Evolutionary conservation across 2,797 vertebrate genomes (phyloP).

Genomic region (Lateolabrax maculatus): DNA sequence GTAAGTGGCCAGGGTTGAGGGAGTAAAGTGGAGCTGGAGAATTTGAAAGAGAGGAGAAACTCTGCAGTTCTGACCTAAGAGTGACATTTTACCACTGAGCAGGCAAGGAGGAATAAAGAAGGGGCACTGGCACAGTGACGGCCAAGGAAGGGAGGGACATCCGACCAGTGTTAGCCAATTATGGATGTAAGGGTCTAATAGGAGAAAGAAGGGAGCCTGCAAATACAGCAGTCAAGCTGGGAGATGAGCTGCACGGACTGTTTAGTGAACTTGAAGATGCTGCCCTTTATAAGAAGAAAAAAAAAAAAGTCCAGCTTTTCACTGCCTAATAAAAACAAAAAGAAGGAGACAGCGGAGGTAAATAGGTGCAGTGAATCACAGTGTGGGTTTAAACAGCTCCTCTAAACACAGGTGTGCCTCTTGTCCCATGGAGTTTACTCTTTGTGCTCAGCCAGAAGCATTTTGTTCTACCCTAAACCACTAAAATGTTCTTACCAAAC

Average conservation of each 20-base stretch:
- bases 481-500: slow-evolving; percentile 27
- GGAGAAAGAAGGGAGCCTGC: background rate
- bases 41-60: background rate
- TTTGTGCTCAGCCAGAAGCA: slow-evolving; percentile 31
- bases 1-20: background rate
- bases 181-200: background rate
- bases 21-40: background rate
- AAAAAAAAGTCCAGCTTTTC: slow-evolving; percentile 18
- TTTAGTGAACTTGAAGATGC: slow-evolving; percentile 21
- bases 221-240: slow-evolving; percentile 7
- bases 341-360: slow-evolving; percentile 21
- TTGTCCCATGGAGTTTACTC: slow-evolving; percentile 22
- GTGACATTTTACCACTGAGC: slow-evolving; percentile 22
- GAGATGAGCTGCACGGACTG: slow-evolving; percentile 15
- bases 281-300: slow-evolving; percentile 12
- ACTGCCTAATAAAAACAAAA: slow-evolving; percentile 28
- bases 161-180: slow-evolving; percentile 18
- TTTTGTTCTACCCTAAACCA: slow-evolving; percentile 17
- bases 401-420: slow-evolving; percentile 43
- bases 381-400: slow-evolving; percentile 22
- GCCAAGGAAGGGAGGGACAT: background rate
- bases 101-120: background rate
- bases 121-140: background rate
- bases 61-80: slow-evolving; percentile 13
- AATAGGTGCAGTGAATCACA: slow-evolving; percentile 23